phyloP scores from a whole-genome alignment of 1,140 invertebrate genomes.

The Riptortus pedestris region DNA sequence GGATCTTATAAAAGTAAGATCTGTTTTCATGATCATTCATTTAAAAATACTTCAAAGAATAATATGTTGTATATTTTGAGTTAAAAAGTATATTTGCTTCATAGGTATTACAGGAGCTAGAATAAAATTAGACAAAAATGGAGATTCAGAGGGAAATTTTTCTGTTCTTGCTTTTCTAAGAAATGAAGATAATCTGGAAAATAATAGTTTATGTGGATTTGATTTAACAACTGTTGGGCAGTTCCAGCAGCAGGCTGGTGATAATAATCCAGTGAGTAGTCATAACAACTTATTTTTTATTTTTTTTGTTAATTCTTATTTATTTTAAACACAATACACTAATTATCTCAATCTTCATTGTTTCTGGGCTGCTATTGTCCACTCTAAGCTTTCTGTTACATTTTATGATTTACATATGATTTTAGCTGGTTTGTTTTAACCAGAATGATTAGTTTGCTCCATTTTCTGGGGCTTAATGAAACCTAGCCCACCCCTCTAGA shows the following conservation, averaged over 20 bases:
- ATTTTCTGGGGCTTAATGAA: too few relatives aligned
- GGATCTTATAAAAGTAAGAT: slow-evolving; percentile 67
- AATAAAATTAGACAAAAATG: slow-evolving; percentile 81
- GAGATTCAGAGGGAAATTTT: slow-evolving; percentile 94
- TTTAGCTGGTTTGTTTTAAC: too few relatives aligned
- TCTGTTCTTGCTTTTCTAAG: slow-evolving; percentile 74
- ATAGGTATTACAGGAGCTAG: slow-evolving; percentile 83
- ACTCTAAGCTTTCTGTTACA: too few relatives aligned
- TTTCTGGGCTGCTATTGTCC: too few relatives aligned
- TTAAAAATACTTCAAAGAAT: background rate
- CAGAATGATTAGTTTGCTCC: too few relatives aligned
- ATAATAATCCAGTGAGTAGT: slow-evolving; percentile 52
- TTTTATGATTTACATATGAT: too few relatives aligned
- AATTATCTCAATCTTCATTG: too few relatives aligned
- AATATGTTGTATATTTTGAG: background rate
- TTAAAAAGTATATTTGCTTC: slow-evolving; percentile 23
- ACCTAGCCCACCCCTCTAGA: too few relatives aligned
- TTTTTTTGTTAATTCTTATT: too few relatives aligned
- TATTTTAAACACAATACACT: too few relatives aligned
- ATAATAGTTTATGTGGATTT: slow-evolving; percentile 56
- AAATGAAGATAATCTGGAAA: slow-evolving; percentile 29
- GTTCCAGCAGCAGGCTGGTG: slow-evolving; percentile 54
- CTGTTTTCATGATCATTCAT: slow-evolving; percentile 1
- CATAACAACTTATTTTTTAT: too few relatives aligned
- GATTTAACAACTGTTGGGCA: slow-evolving; percentile 70